Evolutionary conservation across 1,140 invertebrate genomes (phyloP), one percentile per base, ranked within the genome.

Genomic region (Acromyrmex echinatior): DNA sequence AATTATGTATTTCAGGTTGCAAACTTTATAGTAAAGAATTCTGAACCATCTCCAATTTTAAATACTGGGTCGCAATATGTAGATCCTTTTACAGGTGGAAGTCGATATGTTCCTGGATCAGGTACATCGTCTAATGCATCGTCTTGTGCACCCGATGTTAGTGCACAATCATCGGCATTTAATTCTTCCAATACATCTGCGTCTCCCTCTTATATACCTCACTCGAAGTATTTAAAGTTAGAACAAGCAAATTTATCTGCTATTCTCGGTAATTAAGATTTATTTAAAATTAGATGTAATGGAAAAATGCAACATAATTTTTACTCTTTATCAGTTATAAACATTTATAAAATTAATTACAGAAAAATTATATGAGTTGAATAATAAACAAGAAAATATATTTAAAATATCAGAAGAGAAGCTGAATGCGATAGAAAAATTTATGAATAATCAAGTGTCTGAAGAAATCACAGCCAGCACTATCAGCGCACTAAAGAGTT

Each of bases 21-120:
- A n/a, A 98, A 99, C 95, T 99, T 99, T 94, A 99, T 99, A 85
- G 96, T 98, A 18, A 98, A 97, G 86, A 99, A 99, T 95, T 95
- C 93, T 74, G 89, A 92, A 70, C 31, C 88, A 53, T 84, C 88
- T 35, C 91, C 93, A 77, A 70, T 89, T 60, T 70, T 93, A 16
- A 93, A 93, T 56, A 92, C 94, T 9, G 95, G 92, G 89, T 92
- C 91, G 86, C 96, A 96, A 79, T 97, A 96, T 93, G 96, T 96
- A 86, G 98, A 98, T 96, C 98, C 98, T 10, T 98, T 98, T 92
- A 98, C 98, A 10, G 98, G 98, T 70, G 97, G 96, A 73, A 97
- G 96, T 62, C 96, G 98, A 63, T 98, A 98, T 92, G 96, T 97
- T 65, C 97, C 97, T 31, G 95, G 94, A 25, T 92, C 93, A 18